Evolutionary conservation across 2,888 invertebrate species (phyloP), one percentile per base, ranked within the genome.

Genomic region (Cremastobaeus sp.): DNA sequence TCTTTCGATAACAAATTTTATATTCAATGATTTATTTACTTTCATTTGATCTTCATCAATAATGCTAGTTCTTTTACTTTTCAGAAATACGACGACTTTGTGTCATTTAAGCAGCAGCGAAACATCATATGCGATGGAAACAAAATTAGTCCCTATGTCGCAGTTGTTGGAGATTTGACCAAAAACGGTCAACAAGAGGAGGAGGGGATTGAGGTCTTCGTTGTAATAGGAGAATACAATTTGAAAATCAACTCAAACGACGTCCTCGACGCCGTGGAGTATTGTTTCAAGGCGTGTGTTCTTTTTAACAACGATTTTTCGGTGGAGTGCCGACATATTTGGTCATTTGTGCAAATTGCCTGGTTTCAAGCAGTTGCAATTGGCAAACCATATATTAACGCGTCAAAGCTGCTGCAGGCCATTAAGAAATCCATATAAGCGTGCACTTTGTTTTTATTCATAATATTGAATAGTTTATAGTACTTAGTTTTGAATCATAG

Each of bases 221-320:
- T 47, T 1, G 47, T 47, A 9, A 47, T 47, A 9, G 50, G 3
- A 34, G 18, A 34, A 12, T 50, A 20, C 12, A 41, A 11, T 18
- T 18, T 52, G 8, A 28, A 50, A 18, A 50, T 52, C 6, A 1
- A 5, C n/a, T 20, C 52, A 15, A 50, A 52, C 17, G 18, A 41
- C 14, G 12, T 52, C 14, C 11, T 52, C 1, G 60, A 69, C 34
- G 69, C 45, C 17, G 50, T 71, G 6, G 70, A 64, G 14, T 71
- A 47, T 30, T 71, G 70, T 32, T 71, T 47, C 18, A 64, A 71
- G 21, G 41, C 50, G 18, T 71, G 45, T 34, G 62, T 57, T 12
- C 20, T 39, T 8, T 21, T 65, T 8, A 71, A 65, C 32, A 64
- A 47, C 21, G 48, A 57, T 8, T 65, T 64, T 15, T 17, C 50